A percentile compares a stretch with the other conserved stretches of the same genome.
These are phyloP conservation scores for Lophius americanus DNA, from an alignment of 2,797 vertebrate species.

Conservation along the genomic window DNA sequence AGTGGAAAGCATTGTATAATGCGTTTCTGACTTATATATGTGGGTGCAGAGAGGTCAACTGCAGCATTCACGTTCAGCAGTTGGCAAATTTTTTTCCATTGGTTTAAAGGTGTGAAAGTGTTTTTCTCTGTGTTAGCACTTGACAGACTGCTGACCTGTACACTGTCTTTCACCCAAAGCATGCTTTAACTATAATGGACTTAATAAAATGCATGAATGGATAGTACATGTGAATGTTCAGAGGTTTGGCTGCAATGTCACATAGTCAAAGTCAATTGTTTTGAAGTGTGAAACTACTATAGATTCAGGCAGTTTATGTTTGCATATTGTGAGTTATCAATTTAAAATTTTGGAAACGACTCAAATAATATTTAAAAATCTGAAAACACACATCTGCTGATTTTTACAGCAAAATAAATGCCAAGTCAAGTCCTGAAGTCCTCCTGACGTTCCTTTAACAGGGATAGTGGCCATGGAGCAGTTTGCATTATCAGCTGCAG, in stretches of 20 bases:
- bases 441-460: too few relatives aligned
- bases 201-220: not conserved
- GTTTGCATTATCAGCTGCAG: too few relatives aligned
- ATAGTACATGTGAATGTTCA: not conserved
- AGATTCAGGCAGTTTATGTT: not conserved
- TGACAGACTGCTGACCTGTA: not conserved
- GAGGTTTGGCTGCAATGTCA: not conserved
- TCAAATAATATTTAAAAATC: not conserved
- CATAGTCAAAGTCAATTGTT: not conserved
- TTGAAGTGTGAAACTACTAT: not conserved
- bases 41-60: too few relatives aligned
- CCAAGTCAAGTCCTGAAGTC: too few relatives aligned
- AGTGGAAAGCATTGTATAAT: too few relatives aligned
- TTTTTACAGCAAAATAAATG: constrained; percentile 23
- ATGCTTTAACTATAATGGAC: not conserved
- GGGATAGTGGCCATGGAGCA: too few relatives aligned
- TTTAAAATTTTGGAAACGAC: constrained; percentile 4
- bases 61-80: not conserved
- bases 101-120: constrained; percentile 12
- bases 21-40: too few relatives aligned
- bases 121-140: constrained; percentile 1
- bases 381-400: not conserved
- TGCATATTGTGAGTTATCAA: not conserved
- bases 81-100: not conserved
- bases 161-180: too few relatives aligned